Percentiles rank a stretch among this genome's conserved stretches.
Evolutionary conservation across 2,797 vertebrate genomes (phyloP).

Genomic region (Microchirus variegatus): DNA sequence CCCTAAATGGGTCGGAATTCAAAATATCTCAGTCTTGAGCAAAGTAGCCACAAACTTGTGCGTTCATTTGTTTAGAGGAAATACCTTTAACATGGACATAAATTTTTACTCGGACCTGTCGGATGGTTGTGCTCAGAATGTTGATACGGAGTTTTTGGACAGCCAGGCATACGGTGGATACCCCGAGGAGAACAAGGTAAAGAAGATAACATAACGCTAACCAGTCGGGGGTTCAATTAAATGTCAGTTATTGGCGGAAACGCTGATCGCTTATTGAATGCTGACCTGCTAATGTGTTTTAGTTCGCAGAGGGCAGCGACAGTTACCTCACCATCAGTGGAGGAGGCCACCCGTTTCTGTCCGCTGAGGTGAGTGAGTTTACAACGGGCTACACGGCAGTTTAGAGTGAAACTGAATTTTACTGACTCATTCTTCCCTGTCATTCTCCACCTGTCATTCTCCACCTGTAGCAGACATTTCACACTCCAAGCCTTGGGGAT

Average conservation of each 20-base stretch:
- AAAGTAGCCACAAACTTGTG: neutral
- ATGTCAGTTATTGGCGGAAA: accelerated
- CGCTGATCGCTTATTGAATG: accelerated
- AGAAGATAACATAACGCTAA: neutral
- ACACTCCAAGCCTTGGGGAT: conserved; percentile 92
- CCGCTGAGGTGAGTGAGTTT: conserved; percentile 84
- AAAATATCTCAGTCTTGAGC: neutral
- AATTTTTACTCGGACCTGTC: conserved; percentile 81
- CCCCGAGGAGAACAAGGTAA: conserved; percentile 75
- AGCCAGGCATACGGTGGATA: conserved; percentile 70
- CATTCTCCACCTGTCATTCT: neutral
- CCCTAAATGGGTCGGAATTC: conserved; percentile 12
- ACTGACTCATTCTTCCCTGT: no score
- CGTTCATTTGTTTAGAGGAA: neutral
- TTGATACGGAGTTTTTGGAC: conserved; percentile 78
- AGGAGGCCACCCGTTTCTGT: conserved; percentile 84
- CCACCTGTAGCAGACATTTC: conserved; percentile 84
- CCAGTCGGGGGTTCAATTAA: neutral
- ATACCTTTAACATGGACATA: conserved; percentile 70
- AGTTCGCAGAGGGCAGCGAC: conserved; percentile 87
- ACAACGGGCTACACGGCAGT: neutral
- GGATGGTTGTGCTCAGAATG: conserved; percentile 72
- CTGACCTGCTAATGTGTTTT: conserved; percentile 7
- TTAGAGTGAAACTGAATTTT: no score
- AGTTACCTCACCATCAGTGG: conserved; percentile 87